Conservation (phyloP, 2,113 vertebrate species). For the Xenopus borealis region DNA sequence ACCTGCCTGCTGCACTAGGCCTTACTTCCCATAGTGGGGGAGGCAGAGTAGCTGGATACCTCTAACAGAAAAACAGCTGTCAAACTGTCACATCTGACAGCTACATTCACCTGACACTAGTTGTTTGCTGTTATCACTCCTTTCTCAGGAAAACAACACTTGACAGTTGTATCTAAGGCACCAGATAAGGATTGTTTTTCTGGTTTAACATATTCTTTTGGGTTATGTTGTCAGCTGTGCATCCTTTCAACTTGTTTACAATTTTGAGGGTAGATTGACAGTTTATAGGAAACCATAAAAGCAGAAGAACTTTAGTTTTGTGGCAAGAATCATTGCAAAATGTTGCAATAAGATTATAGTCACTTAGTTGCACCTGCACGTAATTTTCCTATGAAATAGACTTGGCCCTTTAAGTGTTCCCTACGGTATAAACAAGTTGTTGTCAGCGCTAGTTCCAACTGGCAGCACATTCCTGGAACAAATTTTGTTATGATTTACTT, state of each 20-base stretch:
- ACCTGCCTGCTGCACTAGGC: too few species aligned
- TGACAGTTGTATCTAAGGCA: too few species aligned
- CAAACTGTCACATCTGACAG: too few species aligned
- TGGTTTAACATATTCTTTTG: neutral
- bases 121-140: too few species aligned
- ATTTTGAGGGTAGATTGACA: slow-evolving; percentile 6
- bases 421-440: neutral
- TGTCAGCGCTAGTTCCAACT: neutral
- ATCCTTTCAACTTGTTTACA: slow-evolving; percentile 20
- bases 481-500: neutral
- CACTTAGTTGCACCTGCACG: slow-evolving; percentile 16
- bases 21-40: too few species aligned
- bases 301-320: slow-evolving; percentile 27
- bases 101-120: too few species aligned
- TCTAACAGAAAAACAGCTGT: too few species aligned
- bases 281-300: slow-evolving; percentile 32
- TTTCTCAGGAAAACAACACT: too few species aligned
- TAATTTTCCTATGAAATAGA: slow-evolving; percentile 1
- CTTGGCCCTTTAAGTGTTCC: neutral
- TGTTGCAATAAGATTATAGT: slow-evolving; percentile 28
- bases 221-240: neutral
- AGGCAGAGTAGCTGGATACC: too few species aligned
- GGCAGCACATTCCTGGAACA: neutral
- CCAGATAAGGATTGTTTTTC: neutral
- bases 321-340: slow-evolving; percentile 12